Base-by-base conservation (phyloP, 2,888 invertebrate species). In the Melikaiella ostensackeni region DNA sequence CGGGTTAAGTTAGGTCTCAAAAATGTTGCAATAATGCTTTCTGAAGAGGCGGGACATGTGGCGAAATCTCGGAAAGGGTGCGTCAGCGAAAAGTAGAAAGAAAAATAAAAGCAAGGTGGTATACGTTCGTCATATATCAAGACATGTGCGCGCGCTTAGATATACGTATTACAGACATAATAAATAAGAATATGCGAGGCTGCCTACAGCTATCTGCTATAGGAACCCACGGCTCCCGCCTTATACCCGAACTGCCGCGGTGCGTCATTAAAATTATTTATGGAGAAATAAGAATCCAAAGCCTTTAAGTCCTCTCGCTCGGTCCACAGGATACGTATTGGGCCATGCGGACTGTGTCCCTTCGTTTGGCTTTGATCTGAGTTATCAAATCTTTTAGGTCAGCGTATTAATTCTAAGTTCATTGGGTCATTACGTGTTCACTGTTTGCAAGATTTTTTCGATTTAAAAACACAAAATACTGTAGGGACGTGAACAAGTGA, bases 251-350 rank as follows among this genome's bases (percentile, higher is more conserved):
- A 86, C 88, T 86, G 88, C 87, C 86, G 87, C 84, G 85, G 86
- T 83, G 87, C 86, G 89, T 89, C 89, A 89, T 89, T 89, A 89
- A 89, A 89, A 88, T 89, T 89, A 89, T 89, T 89, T 89, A 89
- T 89, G 89, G 86, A 83, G 83, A 89, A 89, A 89, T 89, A 88
- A 89, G 89, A 88, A 89, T 88, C 86, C 86, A 84, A 86, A 85
- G 84, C 84, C 84, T 86, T 84, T 82, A 81, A 85, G 83, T 85
- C 85, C 80, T 84, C 82, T 61, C 62, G 38, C 66, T 27, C 70
- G 75, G 27, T 62, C 61, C n/a, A 24, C 27, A 61, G 33, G 64
- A 57, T 62, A 63, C 38, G 63, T 59, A n/a, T 76, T 35, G 35
- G n/a, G n/a, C 13, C 19, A 19, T 33, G 59, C 35, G 30, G 33